phyloP scores from a whole-genome alignment of 2,797 vertebrate genomes.

The Gadopsis bispinosus region DNA sequence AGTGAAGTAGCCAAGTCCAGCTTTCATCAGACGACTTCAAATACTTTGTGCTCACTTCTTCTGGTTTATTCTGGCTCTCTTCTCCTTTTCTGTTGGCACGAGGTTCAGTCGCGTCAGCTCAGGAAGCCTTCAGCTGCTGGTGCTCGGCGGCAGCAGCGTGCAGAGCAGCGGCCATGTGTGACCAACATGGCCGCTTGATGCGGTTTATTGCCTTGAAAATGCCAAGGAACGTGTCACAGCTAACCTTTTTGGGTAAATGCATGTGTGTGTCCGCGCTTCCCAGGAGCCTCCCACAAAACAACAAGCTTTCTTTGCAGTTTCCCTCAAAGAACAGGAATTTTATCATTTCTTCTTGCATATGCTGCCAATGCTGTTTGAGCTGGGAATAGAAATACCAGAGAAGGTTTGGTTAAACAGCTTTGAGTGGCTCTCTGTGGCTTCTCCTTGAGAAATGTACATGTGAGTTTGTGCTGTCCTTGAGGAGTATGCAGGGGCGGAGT shows the following conservation, averaged over 20 bases:
- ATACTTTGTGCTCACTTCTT: conserved; percentile 27
- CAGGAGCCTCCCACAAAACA: conserved; percentile 35
- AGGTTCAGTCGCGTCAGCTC: conserved; percentile 4
- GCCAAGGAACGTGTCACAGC: conserved; percentile 54
- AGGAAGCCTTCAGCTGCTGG: conserved; percentile 52
- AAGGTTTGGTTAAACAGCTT: conserved; percentile 17
- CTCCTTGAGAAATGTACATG: conserved; percentile 4
- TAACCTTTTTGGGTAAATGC: conserved; percentile 59
- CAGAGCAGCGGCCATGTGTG: conserved; percentile 37
- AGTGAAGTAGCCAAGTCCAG: conserved; percentile 18
- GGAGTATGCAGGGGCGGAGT: neutral
- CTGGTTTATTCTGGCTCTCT: conserved; percentile 1
- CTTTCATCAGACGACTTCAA: conserved; percentile 23
- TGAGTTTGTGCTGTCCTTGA: conserved; percentile 22
- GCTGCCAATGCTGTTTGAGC: conserved; percentile 28
- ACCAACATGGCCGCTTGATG: conserved; percentile 59
- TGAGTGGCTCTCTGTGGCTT: conserved; percentile 17
- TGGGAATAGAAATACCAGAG: conserved; percentile 5
- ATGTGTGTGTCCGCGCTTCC: conserved; percentile 13
- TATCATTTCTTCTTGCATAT: conserved; percentile 10
- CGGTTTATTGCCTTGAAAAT: conserved; percentile 58
- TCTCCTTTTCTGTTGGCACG: neutral
- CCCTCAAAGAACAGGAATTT: conserved; percentile 9
- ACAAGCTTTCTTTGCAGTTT: conserved; percentile 45
- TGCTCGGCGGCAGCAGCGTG: conserved; percentile 10